Percentiles rank a stretch among this genome's conserved stretches.
phyloP scores from a whole-genome alignment of 2,113 vertebrate genomes.

The Tautogolabrus adspersus region DNA sequence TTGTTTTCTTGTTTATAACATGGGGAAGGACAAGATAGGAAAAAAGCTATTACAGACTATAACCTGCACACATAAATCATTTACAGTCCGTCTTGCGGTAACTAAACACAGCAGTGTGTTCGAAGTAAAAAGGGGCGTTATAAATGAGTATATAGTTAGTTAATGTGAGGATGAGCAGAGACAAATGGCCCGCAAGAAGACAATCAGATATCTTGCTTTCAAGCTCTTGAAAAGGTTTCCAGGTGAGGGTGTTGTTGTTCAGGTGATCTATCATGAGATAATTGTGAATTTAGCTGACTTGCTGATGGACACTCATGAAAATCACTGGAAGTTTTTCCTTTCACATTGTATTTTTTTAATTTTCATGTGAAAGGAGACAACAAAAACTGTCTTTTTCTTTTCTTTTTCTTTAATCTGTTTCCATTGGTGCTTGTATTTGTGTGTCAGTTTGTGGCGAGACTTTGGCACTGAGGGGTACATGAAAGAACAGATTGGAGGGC shows the following conservation, averaged over 20 bases:
- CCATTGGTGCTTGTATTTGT: not conserved
- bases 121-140: too few species aligned
- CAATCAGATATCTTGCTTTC: not conserved
- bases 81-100: not conserved
- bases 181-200: not conserved
- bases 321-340: not conserved
- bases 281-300: not conserved
- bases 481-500: slow-evolving; percentile 53
- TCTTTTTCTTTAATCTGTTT: not conserved
- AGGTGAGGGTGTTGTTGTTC: slow-evolving; percentile 53
- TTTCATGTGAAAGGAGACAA: too few species aligned
- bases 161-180: too few species aligned
- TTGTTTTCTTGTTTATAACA: too few species aligned
- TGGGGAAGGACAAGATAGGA: too few species aligned
- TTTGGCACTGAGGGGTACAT: slow-evolving; percentile 1
- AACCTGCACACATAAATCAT: too few species aligned
- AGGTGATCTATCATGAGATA: slow-evolving; percentile 3
- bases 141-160: too few species aligned
- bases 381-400: too few species aligned
- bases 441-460: not conserved
- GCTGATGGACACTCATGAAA: not conserved
- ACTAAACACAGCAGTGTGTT: not conserved
- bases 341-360: too few species aligned
- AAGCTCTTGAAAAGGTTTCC: slow-evolving; percentile 16
- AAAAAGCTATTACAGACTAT: too few species aligned